Base-by-base conservation (phyloP, 2,888 invertebrate species). In the Eupelmus urozonus region DNA sequence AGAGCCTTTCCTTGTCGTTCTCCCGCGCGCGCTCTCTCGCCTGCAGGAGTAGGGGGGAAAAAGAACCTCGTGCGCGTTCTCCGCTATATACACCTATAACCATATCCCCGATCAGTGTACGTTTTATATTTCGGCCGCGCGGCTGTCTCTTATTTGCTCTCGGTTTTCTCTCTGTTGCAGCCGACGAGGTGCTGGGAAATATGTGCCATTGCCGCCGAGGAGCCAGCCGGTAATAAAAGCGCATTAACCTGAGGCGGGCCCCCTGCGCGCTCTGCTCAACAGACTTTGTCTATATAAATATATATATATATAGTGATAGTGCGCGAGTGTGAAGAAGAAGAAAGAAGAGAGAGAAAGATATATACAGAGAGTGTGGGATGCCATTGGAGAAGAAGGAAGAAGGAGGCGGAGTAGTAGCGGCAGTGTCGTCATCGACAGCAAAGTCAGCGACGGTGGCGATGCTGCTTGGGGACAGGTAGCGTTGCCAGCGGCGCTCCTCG, bases 381-480 rank as follows among this genome's bases (percentile, higher is more conserved):
- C 71, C 66, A 73, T 62, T 78, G 73, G 57, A n/a, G 51, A 34
- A 25, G 49, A 45, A 18, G 3, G 9, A 4, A 2, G 13, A 4
- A 53, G 20, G n/a, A 29, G 29, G n/a, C 0, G 25, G 3, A 57
- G 60, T 11, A 62, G 62, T n/a, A 51, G 73, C 23, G 2, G 40
- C 27, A 45, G 65, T 25, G 13, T 27, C 73, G 62, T 20, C 25
- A 49, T 57, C 49, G 25, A 71, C 29, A 57, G 57, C n/a, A 25
- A 77, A 45, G 70, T 42, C 73, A 51, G 20, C 45, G 57, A 29
- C 66, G 42, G 45, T 25, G 62, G 67, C 75, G 65, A 78, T 73
- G 73, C 62, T 34, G 53, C 65, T 42, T 59, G 71, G 74, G 75
- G 40, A 42, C 63, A 78, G 80, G 79, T 80, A 80, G 79, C 79